A percentile compares a stretch with the other conserved stretches of the same genome.
Evolutionary conservation across 2,888 invertebrate species (phyloP).

Genomic region (Odontothrips loti): DNA sequence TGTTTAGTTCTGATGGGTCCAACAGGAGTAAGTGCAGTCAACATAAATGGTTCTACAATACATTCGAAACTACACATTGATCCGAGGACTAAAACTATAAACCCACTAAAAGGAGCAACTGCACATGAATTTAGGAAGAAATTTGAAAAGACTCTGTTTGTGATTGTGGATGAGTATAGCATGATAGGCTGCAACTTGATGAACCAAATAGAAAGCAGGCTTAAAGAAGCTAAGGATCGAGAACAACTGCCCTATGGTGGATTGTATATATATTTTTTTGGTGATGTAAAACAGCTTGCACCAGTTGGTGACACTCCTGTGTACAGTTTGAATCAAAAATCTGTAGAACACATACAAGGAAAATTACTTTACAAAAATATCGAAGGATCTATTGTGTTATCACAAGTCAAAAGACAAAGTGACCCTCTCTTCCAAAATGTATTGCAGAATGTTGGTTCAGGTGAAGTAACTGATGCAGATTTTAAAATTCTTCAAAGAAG

Average conservation of each 20-base stretch:
- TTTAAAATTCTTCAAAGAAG: not conserved
- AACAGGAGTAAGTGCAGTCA: not conserved
- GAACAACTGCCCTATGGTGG: not conserved
- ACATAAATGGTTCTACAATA: not conserved
- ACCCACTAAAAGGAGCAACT: not conserved
- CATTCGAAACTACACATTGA: not conserved
- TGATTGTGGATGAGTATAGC: not conserved
- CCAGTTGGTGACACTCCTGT: not conserved
- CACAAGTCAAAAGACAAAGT: not conserved
- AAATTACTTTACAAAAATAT: not conserved
- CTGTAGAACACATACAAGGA: not conserved
- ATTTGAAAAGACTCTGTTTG: not conserved
- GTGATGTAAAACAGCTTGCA: not conserved
- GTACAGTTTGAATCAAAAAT: not conserved
- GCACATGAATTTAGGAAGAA: not conserved
- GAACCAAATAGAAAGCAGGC: not conserved
- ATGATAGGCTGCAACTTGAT: not conserved
- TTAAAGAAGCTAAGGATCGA: not conserved
- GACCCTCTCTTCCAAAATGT: not conserved
- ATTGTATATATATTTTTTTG: not conserved
- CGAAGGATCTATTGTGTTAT: not conserved
- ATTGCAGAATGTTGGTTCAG: not conserved
- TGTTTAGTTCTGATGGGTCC: not conserved
- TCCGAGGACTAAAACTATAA: not conserved
- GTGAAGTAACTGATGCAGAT: not conserved